phyloP scores from a whole-genome alignment of 2,797 vertebrate species.

The Coluber constrictor region DNA sequence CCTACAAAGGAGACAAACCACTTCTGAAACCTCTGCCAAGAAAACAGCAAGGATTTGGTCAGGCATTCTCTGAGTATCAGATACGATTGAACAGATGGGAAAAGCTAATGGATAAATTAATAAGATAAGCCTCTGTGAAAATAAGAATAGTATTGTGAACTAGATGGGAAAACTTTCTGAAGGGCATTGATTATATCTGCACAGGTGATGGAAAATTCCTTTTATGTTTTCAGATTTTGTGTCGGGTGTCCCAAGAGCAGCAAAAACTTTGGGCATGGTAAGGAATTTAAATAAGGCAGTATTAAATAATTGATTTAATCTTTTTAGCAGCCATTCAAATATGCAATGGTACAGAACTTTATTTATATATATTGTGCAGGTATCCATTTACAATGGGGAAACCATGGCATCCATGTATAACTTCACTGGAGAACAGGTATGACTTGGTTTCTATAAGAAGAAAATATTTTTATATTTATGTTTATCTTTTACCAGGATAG shows the following conservation, averaged over 20 bases:
- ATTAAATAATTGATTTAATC: neutral
- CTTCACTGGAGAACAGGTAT: slow-evolving; percentile 93
- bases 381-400: slow-evolving; percentile 88
- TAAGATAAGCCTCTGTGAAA: neutral
- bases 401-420: slow-evolving; percentile 92
- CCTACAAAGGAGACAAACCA: neutral
- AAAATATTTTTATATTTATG: neutral
- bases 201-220: neutral
- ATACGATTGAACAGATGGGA: neutral
- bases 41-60: neutral
- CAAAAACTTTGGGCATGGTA: slow-evolving; percentile 92
- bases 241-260: slow-evolving; percentile 91
- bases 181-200: neutral
- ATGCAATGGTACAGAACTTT: neutral
- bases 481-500: neutral
- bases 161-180: neutral
- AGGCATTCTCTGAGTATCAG: neutral
- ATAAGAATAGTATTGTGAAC: neutral
- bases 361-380: slow-evolving; percentile 69
- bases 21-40: neutral
- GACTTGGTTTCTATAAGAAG: neutral
- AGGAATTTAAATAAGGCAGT: slow-evolving; percentile 47
- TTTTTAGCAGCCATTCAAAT: neutral
- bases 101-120: neutral
- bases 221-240: slow-evolving; percentile 82